Evolutionary conservation across 2,113 vertebrate species (phyloP), one percentile per base, ranked within the genome.

Genomic region (Donacobius atricapilla): DNA sequence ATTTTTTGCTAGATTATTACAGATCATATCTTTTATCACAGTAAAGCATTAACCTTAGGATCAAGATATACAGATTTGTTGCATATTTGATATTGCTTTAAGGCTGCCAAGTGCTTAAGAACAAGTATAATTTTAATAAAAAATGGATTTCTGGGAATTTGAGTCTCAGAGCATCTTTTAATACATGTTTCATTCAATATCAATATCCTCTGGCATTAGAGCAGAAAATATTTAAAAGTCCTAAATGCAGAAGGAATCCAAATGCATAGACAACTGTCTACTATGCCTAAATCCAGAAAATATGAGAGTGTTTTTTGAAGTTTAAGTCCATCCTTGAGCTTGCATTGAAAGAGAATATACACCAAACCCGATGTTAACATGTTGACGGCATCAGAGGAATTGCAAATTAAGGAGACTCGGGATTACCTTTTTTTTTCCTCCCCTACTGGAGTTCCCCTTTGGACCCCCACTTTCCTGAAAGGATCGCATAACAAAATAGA

Each of bases 1-100:
- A 87, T 97, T 98, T 96, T 98, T 97, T 96, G 89, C 97, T 97
- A 97, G 96, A 96, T 98, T 97, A 97, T 97, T 97, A 94, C 91
- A 95, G 96, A 94, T 95, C 84, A 3, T 97, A 94, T 97, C 96
- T 97, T 97, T 97, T 96, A 94, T 97, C 96, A 80, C 90, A 96
- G 93, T 65, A 73, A 83, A 94, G 83, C 13, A 88, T 97, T 97
- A 97, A 96, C 96, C 97, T 97, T 96, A 96, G 97, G 97, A 95
- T 94, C 81, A 72, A 95, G 97, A 96, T 92, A 93, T 71, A 95
- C 73, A 96, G 96, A 96, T 97, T 96, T 87, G 94, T 89, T 95
- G 96, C 94, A 79, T 82, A 94, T 91, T 79, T 89, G 81, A 73
- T 96, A 93, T 72, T 44, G 40, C 61, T 95, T 85, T 97, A 95